Evolutionary conservation across 2,797 vertebrate genomes (phyloP), one percentile per base, ranked within the genome.

Genomic region (Microctenopoma lineatum): DNA sequence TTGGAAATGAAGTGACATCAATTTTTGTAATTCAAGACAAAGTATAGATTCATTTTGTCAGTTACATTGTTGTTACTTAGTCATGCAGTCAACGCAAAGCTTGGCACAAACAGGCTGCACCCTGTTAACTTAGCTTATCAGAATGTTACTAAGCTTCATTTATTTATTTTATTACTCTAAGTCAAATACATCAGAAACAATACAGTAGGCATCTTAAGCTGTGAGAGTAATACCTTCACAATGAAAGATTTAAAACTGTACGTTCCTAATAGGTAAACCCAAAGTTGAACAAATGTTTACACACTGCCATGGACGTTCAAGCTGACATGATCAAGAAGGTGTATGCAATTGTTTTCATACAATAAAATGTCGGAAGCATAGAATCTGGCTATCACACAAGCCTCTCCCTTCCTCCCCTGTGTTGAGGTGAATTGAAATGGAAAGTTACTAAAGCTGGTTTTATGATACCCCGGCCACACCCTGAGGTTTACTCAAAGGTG

Each of bases 371-470:
- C 14, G 21, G 4, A 47, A 62, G 7, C 16, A 12, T 36, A 4
- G 4, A 7, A n/a, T 8, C 34, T 59, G 36, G 9, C 54, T 72
- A 50, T 70, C 69, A 62, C 41, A 64, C 41, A 15, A 32, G 36
- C 57, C 59, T 67, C 77, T 66, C 81, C 79, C 74, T 80, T 70
- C 41, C 41, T 69, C 5, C 5, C 56, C 75, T 66, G 51, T 26
- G 38, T 66, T 64, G 59, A 32, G 51, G n/a, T 63, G 7, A 41
- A 52, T 41, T 72, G 70, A 82, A 76, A 78, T 79, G 80, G 80
- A 85, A 89, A 85, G 80, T 83, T 89, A 77, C 83, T 56, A 64
- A 59, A 56, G 61, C 61, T 62, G 67, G 3, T 59, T 81, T 71
- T 62, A 75, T 64, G 67, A 66, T 62, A 44, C 25, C 5, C 26